Conservation (phyloP, 2,888 invertebrate species). For the Alentia gelatinosa region DNA sequence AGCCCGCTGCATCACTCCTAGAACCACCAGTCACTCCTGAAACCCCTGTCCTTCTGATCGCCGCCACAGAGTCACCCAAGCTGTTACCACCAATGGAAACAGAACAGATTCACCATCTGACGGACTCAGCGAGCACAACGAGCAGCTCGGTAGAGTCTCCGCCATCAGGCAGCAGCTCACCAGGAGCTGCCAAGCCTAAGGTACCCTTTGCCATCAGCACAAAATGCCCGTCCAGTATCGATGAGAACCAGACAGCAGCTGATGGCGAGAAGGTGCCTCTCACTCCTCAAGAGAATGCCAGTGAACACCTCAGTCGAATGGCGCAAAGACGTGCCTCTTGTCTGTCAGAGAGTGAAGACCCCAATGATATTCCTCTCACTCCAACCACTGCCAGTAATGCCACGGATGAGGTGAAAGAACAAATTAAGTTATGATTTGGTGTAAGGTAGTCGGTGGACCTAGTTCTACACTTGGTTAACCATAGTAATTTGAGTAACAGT, state of each 20-base stretch:
- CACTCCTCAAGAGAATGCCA: neutral
- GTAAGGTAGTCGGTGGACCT: no score
- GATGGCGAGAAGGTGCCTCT: neutral
- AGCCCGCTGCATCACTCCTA: slow-evolving; percentile 72
- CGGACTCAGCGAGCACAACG: slow-evolving; percentile 55
- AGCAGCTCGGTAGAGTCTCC: neutral
- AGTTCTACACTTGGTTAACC: no score
- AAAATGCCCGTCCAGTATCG: slow-evolving; percentile 28
- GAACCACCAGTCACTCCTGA: slow-evolving; percentile 50
- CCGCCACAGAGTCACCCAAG: slow-evolving; percentile 63
- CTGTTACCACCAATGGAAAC: slow-evolving; percentile 70
- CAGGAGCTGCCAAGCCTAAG: neutral
- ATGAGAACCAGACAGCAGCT: slow-evolving; percentile 3
- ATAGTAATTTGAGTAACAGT: no score
- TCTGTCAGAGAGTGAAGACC: neutral
- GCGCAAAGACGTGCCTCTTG: no score
- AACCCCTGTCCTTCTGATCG: neutral
- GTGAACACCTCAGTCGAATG: neutral
- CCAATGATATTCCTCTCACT: neutral
- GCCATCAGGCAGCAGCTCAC: neutral
- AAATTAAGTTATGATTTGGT: neutral
- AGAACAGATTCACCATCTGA: slow-evolving; percentile 64
- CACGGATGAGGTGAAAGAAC: slow-evolving; percentile 40
- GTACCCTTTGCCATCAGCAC: neutral
- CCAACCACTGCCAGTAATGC: neutral